Evolutionary conservation across 1,140 invertebrate species (phyloP).

Genomic region (Mesaphorura yosii): DNA sequence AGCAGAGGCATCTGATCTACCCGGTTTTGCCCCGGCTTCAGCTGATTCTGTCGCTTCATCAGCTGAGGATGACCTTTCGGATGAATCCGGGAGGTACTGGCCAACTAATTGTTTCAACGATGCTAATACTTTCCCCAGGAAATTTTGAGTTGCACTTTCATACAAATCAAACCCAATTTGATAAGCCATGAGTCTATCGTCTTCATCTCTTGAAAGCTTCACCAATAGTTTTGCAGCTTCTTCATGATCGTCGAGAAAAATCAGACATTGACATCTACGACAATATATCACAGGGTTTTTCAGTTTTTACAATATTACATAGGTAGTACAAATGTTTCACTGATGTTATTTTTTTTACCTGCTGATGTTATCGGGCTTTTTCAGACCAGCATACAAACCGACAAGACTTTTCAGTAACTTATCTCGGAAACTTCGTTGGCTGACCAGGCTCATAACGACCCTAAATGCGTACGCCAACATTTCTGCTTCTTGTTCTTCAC

Average conservation of each 20-base stretch:
- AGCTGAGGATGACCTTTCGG: constrained; percentile 20
- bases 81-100: constrained; percentile 18
- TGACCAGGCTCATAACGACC: constrained; percentile 89
- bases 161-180: constrained; percentile 99
- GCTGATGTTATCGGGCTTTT: constrained; percentile 85
- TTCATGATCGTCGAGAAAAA: constrained; percentile 85
- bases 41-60: constrained; percentile 29
- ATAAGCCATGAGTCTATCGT: constrained; percentile 79
- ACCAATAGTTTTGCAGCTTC: constrained; percentile 84
- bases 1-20: constrained; percentile 18
- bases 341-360: constrained; percentile 43
- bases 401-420: constrained; percentile 79
- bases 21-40: constrained; percentile 30
- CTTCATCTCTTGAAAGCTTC: constrained; percentile 58
- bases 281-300: background rate
- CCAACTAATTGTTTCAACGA: constrained; percentile 61
- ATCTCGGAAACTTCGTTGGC: constrained; percentile 83
- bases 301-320: constrained; percentile 3
- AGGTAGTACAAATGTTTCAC: constrained; percentile 1
- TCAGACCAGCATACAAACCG: constrained; percentile 69
- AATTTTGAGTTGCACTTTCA: constrained; percentile 97
- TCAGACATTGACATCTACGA: constrained; percentile 72
- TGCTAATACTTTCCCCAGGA: constrained; percentile 75
- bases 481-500: constrained; percentile 69
- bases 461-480: constrained; percentile 92